phyloP scores from a whole-genome alignment of 2,797 vertebrate genomes.

The Menidia menidia region DNA sequence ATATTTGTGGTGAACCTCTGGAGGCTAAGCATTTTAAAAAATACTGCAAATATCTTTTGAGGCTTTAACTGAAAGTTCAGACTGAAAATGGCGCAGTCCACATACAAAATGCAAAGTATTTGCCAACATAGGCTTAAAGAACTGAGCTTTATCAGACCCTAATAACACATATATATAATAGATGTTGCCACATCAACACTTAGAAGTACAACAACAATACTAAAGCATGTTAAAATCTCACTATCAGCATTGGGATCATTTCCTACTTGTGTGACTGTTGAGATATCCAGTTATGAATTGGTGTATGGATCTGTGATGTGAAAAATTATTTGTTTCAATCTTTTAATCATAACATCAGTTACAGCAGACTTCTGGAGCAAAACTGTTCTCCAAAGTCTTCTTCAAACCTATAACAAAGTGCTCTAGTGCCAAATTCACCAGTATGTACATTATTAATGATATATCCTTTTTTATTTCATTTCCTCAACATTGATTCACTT shows the following conservation, averaged over 20 bases:
- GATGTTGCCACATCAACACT: neutral
- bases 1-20: conserved; percentile 56
- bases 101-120: conserved; percentile 32
- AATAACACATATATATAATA: neutral
- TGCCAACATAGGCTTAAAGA: neutral
- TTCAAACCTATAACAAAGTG: neutral
- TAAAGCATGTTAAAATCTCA: neutral
- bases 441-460: conserved; percentile 4
- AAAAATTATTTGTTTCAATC: neutral
- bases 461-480: conserved; percentile 5
- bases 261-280: neutral
- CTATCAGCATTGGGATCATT: neutral
- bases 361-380: neutral
- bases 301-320: neutral
- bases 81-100: conserved; percentile 9
- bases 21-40: conserved; percentile 42
- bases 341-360: conserved; percentile 10
- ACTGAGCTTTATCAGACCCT: conserved; percentile 5
- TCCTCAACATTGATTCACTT: neutral
- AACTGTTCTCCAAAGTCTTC: neutral
- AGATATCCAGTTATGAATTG: neutral
- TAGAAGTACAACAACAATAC: neutral
- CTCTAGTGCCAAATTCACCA: conserved; percentile 2
- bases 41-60: conserved; percentile 43
- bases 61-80: conserved; percentile 32